Conservation (phyloP, 2,113 vertebrate genomes). For the Aramus guarauna region DNA sequence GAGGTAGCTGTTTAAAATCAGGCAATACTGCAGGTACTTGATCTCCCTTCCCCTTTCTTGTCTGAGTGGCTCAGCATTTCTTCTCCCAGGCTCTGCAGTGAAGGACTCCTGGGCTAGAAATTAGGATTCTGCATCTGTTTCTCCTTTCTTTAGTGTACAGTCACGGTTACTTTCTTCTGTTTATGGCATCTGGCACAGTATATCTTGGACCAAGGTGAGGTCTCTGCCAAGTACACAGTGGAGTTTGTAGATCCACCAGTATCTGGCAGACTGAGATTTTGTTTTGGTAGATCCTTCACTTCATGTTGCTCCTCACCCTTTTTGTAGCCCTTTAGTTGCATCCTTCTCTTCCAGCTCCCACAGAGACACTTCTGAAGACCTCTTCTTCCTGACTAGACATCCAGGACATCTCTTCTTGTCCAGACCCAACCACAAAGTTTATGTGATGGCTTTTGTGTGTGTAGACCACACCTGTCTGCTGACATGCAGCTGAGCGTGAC, state of each 20-base stretch:
- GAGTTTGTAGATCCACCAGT: not conserved
- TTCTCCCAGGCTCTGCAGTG: not conserved
- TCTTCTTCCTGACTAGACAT: not conserved
- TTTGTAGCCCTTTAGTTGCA: not conserved
- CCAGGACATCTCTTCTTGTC: not conserved
- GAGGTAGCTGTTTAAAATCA: not conserved
- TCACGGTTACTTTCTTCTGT: not conserved
- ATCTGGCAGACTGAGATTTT: not conserved
- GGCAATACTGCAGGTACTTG: not conserved
- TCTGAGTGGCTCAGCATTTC: not conserved
- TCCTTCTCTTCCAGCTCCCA: not conserved
- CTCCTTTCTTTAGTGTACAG: not conserved
- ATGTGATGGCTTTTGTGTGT: not conserved
- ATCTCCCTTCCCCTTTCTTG: not conserved
- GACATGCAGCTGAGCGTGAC: not conserved
- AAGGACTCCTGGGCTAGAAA: not conserved
- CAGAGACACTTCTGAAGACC: not conserved
- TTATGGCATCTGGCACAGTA: not conserved
- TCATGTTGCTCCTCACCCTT: not conserved
- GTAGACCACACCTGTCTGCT: rapidly evolving
- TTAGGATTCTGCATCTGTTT: not conserved
- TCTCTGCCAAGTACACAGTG: not conserved
- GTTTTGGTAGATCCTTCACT: not conserved
- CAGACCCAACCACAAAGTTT: not conserved
- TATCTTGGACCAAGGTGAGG: not conserved